Evolutionary conservation across 2,888 invertebrate species (phyloP), one percentile per base, ranked within the genome.

Genomic region (Agrilus mali): DNA sequence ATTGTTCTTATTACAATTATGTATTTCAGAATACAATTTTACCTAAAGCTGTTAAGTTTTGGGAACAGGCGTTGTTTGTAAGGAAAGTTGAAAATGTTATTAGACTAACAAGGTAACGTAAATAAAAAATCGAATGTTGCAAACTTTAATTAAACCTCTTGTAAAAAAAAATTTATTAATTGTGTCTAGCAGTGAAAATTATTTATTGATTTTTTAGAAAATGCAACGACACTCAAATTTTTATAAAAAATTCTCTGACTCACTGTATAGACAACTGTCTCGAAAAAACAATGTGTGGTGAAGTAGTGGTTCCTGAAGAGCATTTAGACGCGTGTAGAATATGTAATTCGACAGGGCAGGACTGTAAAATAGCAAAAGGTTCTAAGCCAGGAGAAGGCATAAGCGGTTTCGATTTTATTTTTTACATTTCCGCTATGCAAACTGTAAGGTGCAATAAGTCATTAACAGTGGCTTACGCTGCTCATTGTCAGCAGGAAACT

Each of bases 401-500:
- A 13, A 71, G 75, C 42, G 78, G 86, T 53, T 83, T 93, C 0
- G 96, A 98, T 69, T 98, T 97, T 66, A 83, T 98, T 2, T 82
- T 98, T 52, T 98, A 97, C 66, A 92, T 98, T 7, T 95, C 95
- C 5, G 94, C 96, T 0, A 80, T 90, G 60, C 86, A 92, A 64
- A 93, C 95, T 0, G 85, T 86, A 31, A 49, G 58, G n/a, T 98
- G 98, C 64, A 79, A 82, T 49, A 82, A 88, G 53, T 88, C 88
- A 0, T 72, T 86, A 48, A 95, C 96, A 0, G 93, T 96, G 2
- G 96, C 97, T 0, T 97, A 96, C 67, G 96, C 97, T 1, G 95
- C 96, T 0, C 97, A 98, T 65, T 98, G 98, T 58, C 97, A 98
- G 63, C 94, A 95, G 64, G 97, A 98, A 66, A 77, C 85, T 0